Evolutionary conservation across 2,888 invertebrate species (phyloP).

Genomic region (Frankliniella intonsa): DNA sequence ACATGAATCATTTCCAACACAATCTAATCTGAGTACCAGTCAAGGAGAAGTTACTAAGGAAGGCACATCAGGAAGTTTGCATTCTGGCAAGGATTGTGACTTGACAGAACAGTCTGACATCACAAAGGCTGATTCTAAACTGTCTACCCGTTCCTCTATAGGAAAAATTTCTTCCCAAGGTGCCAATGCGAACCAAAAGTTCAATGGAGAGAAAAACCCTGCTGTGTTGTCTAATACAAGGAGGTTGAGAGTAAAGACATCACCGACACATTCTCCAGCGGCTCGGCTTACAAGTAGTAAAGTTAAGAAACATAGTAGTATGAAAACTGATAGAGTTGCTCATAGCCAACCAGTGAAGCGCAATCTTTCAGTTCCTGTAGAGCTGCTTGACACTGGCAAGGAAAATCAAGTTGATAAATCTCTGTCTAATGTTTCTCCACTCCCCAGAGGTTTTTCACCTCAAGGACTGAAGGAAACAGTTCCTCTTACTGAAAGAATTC

Average conservation of each 20-base stretch:
- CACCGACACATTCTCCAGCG: not conserved
- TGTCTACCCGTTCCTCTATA: too few relatives aligned
- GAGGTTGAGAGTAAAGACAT: not conserved
- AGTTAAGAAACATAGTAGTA: conserved; percentile 15
- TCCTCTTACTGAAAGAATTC: not conserved
- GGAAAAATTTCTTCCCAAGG: not conserved
- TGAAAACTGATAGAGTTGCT: conserved; percentile 14
- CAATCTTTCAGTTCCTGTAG: not conserved
- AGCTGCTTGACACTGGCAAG: not conserved
- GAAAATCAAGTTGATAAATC: conserved; percentile 1
- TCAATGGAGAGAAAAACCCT: not conserved
- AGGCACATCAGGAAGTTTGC: too few relatives aligned
- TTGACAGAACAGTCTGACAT: not conserved
- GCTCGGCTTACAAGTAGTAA: not conserved
- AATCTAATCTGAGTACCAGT: not conserved
- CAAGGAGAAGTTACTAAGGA: not conserved
- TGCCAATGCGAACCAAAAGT: not conserved
- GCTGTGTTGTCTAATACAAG: not conserved
- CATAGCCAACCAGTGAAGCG: not conserved
- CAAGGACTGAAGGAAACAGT: not conserved
- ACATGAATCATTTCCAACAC: not conserved
- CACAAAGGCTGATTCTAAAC: not conserved
- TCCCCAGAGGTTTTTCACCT: not conserved
- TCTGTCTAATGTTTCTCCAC: not conserved
- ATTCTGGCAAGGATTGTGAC: not conserved